Conservation (phyloP, 2,888 invertebrate genomes). For the Parnassius orleans region DNA sequence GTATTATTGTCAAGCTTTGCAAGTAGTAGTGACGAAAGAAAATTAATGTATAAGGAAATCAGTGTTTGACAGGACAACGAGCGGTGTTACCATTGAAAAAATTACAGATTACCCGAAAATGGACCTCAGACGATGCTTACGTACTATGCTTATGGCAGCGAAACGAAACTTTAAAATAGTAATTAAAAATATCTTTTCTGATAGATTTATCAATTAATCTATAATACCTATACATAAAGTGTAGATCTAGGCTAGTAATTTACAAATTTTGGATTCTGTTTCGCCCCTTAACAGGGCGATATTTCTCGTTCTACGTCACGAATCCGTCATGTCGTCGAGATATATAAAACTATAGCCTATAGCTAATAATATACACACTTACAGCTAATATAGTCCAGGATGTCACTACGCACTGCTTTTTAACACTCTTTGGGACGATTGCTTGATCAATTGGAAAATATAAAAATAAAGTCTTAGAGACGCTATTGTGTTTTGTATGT, state of each 20-base stretch:
- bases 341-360: slow-evolving; percentile 57
- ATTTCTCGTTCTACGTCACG: slow-evolving; percentile 9
- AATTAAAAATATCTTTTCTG: slow-evolving; percentile 72
- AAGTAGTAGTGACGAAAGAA: neutral
- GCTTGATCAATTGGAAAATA: slow-evolving; percentile 2
- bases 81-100: slow-evolving; percentile 38
- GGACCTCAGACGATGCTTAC: slow-evolving; percentile 48
- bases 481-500: neutral
- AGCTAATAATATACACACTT: slow-evolving; percentile 64
- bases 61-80: slow-evolving; percentile 23
- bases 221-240: slow-evolving; percentile 52
- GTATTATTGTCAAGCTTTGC: slow-evolving; percentile 16
- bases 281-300: slow-evolving; percentile 25
- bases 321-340: slow-evolving; percentile 26
- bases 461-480: slow-evolving; percentile 1
- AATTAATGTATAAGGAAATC: neutral
- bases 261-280: slow-evolving; percentile 52
- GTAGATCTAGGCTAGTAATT: slow-evolving; percentile 61
- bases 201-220: slow-evolving; percentile 56
- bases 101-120: slow-evolving; percentile 43
- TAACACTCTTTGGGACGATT: slow-evolving; percentile 35
- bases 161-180: slow-evolving; percentile 53
- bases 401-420: slow-evolving; percentile 61
- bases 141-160: slow-evolving; percentile 68
- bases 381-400: slow-evolving; percentile 53